Evolutionary conservation across 2,797 vertebrate genomes (phyloP).

Genomic region (Tokudaia tokunoshimensis): DNA sequence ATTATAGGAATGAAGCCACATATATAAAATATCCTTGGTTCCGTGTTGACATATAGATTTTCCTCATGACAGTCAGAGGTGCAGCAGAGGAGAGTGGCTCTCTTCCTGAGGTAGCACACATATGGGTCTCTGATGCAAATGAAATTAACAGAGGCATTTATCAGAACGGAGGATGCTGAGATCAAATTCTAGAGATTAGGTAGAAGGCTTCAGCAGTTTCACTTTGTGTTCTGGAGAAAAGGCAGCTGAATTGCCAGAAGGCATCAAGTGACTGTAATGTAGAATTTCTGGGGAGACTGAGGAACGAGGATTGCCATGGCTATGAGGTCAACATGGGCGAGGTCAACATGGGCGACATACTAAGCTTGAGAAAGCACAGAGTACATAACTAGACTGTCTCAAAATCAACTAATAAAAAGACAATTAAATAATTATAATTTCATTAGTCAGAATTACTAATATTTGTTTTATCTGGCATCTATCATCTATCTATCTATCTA

Average conservation of each 20-base stretch:
- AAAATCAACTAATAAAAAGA: neutral
- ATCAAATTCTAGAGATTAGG: neutral
- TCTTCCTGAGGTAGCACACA: neutral
- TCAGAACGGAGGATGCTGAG: neutral
- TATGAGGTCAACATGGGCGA: neutral
- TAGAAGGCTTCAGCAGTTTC: neutral
- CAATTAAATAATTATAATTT: neutral
- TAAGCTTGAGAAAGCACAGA: neutral
- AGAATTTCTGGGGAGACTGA: neutral
- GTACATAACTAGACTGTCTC: neutral
- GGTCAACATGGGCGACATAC: neutral
- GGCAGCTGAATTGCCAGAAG: neutral
- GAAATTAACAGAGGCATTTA: neutral
- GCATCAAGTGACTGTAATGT: neutral
- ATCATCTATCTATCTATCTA: neutral
- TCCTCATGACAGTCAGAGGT: neutral
- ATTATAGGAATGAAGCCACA: neutral
- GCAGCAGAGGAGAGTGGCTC: fast-evolving
- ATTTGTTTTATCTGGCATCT: neutral
- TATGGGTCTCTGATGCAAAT: neutral
- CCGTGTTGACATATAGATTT: neutral
- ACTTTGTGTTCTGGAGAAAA: neutral
- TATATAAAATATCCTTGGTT: neutral
- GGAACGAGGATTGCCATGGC: neutral
- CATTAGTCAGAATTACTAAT: neutral